Evolutionary conservation across 1,140 invertebrate species (phyloP), one percentile per base, ranked within the genome.

Genomic region (Dinoponera quadriceps): DNA sequence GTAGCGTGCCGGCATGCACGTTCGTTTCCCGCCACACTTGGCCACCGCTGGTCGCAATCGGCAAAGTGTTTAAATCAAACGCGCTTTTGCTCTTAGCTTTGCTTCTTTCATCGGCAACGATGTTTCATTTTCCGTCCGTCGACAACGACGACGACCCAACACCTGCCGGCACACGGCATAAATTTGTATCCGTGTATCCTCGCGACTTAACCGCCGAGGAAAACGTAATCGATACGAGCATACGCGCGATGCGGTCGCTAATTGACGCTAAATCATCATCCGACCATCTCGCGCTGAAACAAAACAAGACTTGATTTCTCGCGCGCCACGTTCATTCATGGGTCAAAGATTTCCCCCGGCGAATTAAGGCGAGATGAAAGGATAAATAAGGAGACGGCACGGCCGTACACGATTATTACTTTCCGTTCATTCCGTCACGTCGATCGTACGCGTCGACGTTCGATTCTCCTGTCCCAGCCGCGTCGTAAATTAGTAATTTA

Each of bases 191-290:
- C 54, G 38, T 44, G 11, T 11, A 11, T 44, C 20, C 33, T 57
- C 48, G 29, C 29, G 29, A 18, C 7, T n/a, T 13, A 75, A 62
- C 7, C 33, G 11, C 7, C 33, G 18, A 51, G 22, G 16, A 62
- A 63, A 75, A 48, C 18, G 38, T 29, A 48, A 75, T 75, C 44
- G 51, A 71, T 71, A 16, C n/a, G 44, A 18, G 25, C 14, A 69
- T 38, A 29, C 54, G 14, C n/a, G 14, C 63, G 33, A 60, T 51
- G 22, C 57, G 25, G 13, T 14, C 16, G 60, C 29, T 77, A 77
- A 80, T 80, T 80, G 65, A 69, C 25, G 51, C 22, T 78, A 78
- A 78, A 78, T 78, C 63, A 78, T 57, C 22, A n/a, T 22, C 20
- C 62, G 18, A 13, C 22, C 27, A 38, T 20, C 63, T 69, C 29